Percentiles rank a stretch among this genome's conserved stretches.
phyloP scores from a whole-genome alignment of 2,797 vertebrate genomes.

The Eremophila alpestris region DNA sequence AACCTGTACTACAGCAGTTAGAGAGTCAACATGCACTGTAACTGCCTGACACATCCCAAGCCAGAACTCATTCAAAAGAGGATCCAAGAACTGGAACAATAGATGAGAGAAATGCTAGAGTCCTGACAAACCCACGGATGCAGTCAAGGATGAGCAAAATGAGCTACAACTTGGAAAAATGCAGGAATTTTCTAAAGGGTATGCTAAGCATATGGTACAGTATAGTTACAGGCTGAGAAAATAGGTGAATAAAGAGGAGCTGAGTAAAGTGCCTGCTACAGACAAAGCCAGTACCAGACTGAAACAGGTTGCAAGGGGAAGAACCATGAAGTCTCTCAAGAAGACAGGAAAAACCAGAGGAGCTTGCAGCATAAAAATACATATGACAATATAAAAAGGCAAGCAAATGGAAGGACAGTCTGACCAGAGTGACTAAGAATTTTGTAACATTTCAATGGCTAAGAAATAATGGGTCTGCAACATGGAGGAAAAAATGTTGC shows the following conservation, averaged over 20 bases:
- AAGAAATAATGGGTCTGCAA: neutral
- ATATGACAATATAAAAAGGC: neutral
- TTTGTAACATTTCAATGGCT: neutral
- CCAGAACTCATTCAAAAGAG: neutral
- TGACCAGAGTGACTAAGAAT: neutral
- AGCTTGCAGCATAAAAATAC: neutral
- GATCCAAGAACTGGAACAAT: neutral
- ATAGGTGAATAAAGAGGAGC: neutral
- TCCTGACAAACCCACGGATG: neutral
- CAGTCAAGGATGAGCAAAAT: neutral
- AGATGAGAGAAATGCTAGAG: neutral
- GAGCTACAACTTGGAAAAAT: neutral
- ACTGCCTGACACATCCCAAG: neutral
- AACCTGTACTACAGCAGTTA: neutral
- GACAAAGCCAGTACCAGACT: neutral
- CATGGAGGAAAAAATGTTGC: neutral
- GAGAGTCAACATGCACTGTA: neutral
- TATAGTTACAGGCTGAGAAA: neutral
- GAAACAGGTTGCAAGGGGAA: neutral
- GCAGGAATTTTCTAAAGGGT: neutral
- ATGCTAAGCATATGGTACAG: neutral
- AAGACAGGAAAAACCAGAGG: neutral
- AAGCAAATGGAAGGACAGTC: neutral
- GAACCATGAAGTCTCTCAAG: neutral
- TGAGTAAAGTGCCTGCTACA: neutral